These are phyloP conservation scores for Scrobipalpa atriplicella DNA, from an alignment of 2,888 invertebrate genomes.

Conservation along the genomic window DNA sequence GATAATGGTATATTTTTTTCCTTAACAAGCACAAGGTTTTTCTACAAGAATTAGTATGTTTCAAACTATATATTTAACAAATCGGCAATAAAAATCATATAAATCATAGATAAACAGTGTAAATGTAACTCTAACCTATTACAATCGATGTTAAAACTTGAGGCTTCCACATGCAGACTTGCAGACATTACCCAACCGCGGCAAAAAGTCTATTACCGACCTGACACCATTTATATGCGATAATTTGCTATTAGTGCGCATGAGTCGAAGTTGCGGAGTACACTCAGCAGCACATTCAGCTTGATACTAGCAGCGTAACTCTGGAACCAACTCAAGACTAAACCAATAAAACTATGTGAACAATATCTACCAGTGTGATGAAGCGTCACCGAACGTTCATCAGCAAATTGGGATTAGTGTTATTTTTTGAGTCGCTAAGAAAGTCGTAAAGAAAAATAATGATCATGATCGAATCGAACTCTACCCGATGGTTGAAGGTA, in stretches of 20 bases:
- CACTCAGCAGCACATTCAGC: not conserved
- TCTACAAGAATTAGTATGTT: too few relatives aligned
- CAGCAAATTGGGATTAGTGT: too few relatives aligned
- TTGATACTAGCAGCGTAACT: too few relatives aligned
- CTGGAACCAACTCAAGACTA: too few relatives aligned
- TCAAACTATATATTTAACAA: too few relatives aligned
- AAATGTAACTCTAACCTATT: not conserved
- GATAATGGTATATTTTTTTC: not conserved
- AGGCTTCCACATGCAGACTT: constrained; percentile 8
- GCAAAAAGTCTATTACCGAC: constrained; percentile 16
- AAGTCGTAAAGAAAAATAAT: too few relatives aligned
- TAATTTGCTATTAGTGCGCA: constrained; percentile 10
- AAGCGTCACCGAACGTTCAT: too few relatives aligned
- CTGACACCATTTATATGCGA: constrained; percentile 22
- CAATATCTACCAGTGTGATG: too few relatives aligned
- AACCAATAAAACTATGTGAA: too few relatives aligned
- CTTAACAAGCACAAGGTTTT: not conserved
- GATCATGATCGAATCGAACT: too few relatives aligned
- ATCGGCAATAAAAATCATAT: not conserved
- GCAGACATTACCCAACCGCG: not conserved
- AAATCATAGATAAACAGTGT: not conserved
- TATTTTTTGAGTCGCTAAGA: too few relatives aligned
- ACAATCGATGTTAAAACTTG: not conserved
- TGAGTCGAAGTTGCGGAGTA: not conserved
- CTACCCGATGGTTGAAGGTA: not conserved